A percentile compares a stretch with the other conserved stretches of the same genome.
Conservation (phyloP, 2,888 invertebrate genomes). For the Chalcosyrphus nemorum region DNA sequence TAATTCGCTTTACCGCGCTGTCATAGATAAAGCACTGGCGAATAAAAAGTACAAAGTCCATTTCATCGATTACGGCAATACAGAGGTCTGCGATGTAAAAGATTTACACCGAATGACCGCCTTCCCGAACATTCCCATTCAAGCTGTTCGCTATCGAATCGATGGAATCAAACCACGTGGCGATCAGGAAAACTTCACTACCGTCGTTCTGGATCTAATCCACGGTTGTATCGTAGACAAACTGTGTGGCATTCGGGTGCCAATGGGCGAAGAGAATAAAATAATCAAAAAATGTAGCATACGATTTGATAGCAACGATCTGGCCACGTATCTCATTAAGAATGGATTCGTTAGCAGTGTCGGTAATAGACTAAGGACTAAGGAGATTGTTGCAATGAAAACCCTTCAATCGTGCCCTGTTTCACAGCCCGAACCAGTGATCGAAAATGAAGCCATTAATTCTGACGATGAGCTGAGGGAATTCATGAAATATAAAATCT, state of each 20-base stretch:
- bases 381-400: background rate
- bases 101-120: constrained; percentile 86
- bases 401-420: background rate
- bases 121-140: constrained; percentile 86
- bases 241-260: constrained; percentile 82
- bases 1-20: constrained; percentile 87
- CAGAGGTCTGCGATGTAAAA: constrained; percentile 84
- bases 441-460: background rate
- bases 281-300: constrained; percentile 76
- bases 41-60: constrained; percentile 83
- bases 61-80: constrained; percentile 93
- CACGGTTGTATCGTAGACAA: constrained; percentile 85
- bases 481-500: constrained; percentile 44
- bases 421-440: background rate
- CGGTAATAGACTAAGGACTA: background rate
- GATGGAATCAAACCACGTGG: constrained; percentile 82
- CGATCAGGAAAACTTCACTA: constrained; percentile 82
- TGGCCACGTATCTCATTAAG: constrained; percentile 76
- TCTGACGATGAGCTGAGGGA: constrained; percentile 48
- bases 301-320: constrained; percentile 75
- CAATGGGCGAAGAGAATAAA: constrained; percentile 76
- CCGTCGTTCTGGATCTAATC: constrained; percentile 85
- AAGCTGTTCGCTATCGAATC: constrained; percentile 86
- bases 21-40: constrained; percentile 35
- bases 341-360: constrained; percentile 60